Evolutionary conservation across 1,140 invertebrate species (phyloP).

Genomic region (Zaprionus davidi): DNA sequence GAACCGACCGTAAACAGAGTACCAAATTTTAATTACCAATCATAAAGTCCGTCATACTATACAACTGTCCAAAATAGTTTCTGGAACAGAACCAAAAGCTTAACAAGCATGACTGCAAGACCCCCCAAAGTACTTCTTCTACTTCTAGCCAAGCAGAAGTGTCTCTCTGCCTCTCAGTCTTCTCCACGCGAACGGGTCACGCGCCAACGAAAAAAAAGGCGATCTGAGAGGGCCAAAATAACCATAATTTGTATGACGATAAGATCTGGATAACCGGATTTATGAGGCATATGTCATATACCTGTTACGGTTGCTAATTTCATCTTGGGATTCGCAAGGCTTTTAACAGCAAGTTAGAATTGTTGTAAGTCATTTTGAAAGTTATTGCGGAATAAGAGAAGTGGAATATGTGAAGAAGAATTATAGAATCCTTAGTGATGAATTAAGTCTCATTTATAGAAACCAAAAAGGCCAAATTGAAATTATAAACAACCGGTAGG

Average conservation of each 20-base stretch:
- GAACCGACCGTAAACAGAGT: constrained; percentile 55
- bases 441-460: no score
- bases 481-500: no score
- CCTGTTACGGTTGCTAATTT: constrained; percentile 9
- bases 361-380: background rate
- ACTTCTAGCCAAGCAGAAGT: background rate
- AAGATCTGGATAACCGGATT: constrained; percentile 15
- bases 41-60: constrained; percentile 48
- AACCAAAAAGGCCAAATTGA: no score
- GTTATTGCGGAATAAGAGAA: background rate
- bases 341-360: background rate
- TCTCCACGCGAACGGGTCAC: constrained; percentile 23
- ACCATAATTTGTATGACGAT: constrained; percentile 15
- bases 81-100: constrained; percentile 80
- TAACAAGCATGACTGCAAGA: constrained; percentile 72
- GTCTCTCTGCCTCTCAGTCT: constrained; percentile 11
- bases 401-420: background rate
- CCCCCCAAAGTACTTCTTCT: constrained; percentile 18
- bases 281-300: background rate
- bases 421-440: background rate
- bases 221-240: constrained; percentile 13
- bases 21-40: constrained; percentile 69
- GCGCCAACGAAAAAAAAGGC: constrained; percentile 36
- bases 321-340: background rate
- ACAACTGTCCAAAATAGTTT: constrained; percentile 69